Evolutionary conservation across 2,797 vertebrate species (phyloP), one percentile per base, ranked within the genome.

Genomic region (Molossus molossus): DNA sequence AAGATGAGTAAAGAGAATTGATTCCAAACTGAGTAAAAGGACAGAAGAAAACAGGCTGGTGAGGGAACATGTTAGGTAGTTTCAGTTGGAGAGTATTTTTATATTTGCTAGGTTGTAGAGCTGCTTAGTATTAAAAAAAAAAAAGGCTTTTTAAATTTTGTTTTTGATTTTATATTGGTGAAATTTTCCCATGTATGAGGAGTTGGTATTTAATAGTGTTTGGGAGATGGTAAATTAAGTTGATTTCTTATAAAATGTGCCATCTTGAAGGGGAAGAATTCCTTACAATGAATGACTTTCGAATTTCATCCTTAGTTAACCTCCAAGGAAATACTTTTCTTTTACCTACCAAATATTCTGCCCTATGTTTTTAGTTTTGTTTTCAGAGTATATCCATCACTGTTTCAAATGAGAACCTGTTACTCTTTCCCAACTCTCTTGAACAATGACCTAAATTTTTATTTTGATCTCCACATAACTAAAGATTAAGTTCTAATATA

Each of bases 401-500:
- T 33, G 2, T 97, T 92, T 96, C 94, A 97, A 95, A 93, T 87
- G 62, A 93, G 58, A 93, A 90, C 82, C 82, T 96, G 6, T 29
- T 58, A 10, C 5, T 88, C 17, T 95, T 92, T 82, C 94, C 76
- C 20, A 84, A 94, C 64, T 64, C 11, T 86, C 8, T 67, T 87
- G 57, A 97, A 50, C 9, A 37, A 90, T 92, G 81, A 96, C 67
- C 80, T 97, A 48, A 37, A 15, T 96, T 97, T 98, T 96, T 85
- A 94, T 97, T 97, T 97, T 96, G 87, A 90, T 95, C 94, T 97
- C 91, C 57, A 91, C 72, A 27, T 96, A 97, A 98, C 97, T 94
- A 97, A 98, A 98, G 65, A 79, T 97, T 79, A 96, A 91, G 79
- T 97, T 95, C 67, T 91, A 96, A 84, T 48, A 84, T 87, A 8